Evolutionary conservation across 1,140 invertebrate genomes (phyloP), one percentile per base, ranked within the genome.

Genomic region (Chelonus insularis): DNA sequence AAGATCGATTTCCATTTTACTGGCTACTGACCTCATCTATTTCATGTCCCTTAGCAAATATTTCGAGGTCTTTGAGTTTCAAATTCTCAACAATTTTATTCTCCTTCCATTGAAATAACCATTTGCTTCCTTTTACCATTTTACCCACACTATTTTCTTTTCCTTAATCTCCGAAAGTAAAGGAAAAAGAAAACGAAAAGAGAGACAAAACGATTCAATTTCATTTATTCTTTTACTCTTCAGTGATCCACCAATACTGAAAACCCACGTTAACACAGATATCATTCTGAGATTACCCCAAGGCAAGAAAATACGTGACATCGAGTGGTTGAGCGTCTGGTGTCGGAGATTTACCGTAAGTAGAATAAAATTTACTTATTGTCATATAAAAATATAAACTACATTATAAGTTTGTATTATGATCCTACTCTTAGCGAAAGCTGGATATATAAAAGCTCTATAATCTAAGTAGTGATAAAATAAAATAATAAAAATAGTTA

Each of bases 321-420:
- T 95, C 78, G 87, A 88, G 76, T 96, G 91, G 91, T 85, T 96
- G 57, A 91, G 91, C 54, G 90, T 96, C 16, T 96, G 93, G 93
- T 95, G 91, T 80, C 82, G 89, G 66, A 84, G 93, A 73, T 95
- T 95, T 77, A 93, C 91, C 67, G 94, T 96, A 82, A 91, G 90
- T 75, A 52, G 9, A 23, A 37, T 25, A 56, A 52, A 20, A 39
- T 57, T 8, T 29, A 25, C 11, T 56, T 8, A n/a, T 56, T 56
- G 5, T 16, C 4, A 18, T 2, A 18, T 43, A 12, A 37, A 37
- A 37, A 37, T 37, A 9, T 37, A n/a, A n/a, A n/a, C n/a, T n/a
- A n/a, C n/a, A n/a, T n/a, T n/a, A n/a, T n/a, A n/a, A n/a, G n/a
- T n/a, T n/a, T n/a, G n/a, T n/a, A n/a, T n/a, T n/a, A n/a, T n/a